phyloP scores from a whole-genome alignment of 1,140 invertebrate species.

The Manduca sexta region DNA sequence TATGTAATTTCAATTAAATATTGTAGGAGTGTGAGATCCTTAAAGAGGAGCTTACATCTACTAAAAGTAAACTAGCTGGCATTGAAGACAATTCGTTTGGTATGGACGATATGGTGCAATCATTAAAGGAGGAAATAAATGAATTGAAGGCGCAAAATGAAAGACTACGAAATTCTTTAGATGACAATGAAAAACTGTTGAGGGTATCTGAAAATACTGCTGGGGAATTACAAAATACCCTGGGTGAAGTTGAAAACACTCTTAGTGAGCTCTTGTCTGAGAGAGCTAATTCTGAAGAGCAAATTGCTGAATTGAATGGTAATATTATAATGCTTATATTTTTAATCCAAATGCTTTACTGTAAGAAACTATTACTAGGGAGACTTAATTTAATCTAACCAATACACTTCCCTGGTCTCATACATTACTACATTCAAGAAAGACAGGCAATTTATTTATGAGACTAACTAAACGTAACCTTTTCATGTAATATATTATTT shows the following conservation, averaged over 20 bases:
- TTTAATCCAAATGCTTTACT: not conserved
- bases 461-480: too few species aligned
- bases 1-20: not conserved
- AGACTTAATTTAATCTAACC: too few species aligned
- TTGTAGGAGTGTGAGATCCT: conserved; percentile 78
- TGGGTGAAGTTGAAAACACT: conserved; percentile 64
- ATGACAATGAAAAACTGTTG: conserved; percentile 62
- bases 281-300: conserved; percentile 57
- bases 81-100: conserved; percentile 82
- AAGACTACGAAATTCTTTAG: conserved; percentile 58
- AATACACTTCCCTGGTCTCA: too few species aligned
- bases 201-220: conserved; percentile 65
- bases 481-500: too few species aligned
- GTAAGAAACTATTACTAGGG: too few species aligned
- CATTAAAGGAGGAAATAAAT: conserved; percentile 76
- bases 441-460: too few species aligned
- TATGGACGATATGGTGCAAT: conserved; percentile 80
- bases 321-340: conserved; percentile 9
- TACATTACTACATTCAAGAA: too few species aligned
- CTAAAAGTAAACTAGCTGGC: conserved; percentile 75
- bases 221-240: conserved; percentile 56
- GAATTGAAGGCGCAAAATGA: conserved; percentile 60
- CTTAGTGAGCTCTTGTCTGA: conserved; percentile 62
- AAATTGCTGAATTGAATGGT: conserved; percentile 61
- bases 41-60: conserved; percentile 76